Evolutionary conservation across 1,140 invertebrate genomes (phyloP).

Genomic region (Drosophila setifemur): DNA sequence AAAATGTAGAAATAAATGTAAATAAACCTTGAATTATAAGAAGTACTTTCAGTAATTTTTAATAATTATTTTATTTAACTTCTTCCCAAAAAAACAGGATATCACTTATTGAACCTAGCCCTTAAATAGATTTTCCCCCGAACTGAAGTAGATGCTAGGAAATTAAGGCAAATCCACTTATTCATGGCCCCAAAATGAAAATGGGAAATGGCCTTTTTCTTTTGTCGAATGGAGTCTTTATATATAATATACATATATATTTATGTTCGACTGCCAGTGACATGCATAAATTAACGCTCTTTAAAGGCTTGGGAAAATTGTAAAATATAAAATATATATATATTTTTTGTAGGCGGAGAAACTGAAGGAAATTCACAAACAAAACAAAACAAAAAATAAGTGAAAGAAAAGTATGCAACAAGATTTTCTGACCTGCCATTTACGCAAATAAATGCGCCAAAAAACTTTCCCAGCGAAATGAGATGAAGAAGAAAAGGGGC

Average conservation of each 20-base stretch:
- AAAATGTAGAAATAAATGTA: no score
- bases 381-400: no score
- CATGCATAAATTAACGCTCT: constrained; percentile 53
- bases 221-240: no score
- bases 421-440: constrained; percentile 48
- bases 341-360: no score
- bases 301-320: neutral
- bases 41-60: no score
- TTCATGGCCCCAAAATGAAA: constrained; percentile 14
- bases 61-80: neutral
- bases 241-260: no score
- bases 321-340: no score
- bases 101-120: neutral
- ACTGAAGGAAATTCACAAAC: no score
- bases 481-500: neutral
- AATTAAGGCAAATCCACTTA: constrained; percentile 36
- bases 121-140: neutral
- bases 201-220: constrained; percentile 1
- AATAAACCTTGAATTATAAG: no score
- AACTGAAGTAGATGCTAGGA: constrained; percentile 1
- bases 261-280: constrained; percentile 19
- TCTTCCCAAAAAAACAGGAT: neutral
- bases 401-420: constrained; percentile 46
- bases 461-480: constrained; percentile 13
- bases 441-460: constrained; percentile 49